Evolutionary conservation across 2,888 invertebrate species (phyloP).

Genomic region (Troilus luridus): DNA sequence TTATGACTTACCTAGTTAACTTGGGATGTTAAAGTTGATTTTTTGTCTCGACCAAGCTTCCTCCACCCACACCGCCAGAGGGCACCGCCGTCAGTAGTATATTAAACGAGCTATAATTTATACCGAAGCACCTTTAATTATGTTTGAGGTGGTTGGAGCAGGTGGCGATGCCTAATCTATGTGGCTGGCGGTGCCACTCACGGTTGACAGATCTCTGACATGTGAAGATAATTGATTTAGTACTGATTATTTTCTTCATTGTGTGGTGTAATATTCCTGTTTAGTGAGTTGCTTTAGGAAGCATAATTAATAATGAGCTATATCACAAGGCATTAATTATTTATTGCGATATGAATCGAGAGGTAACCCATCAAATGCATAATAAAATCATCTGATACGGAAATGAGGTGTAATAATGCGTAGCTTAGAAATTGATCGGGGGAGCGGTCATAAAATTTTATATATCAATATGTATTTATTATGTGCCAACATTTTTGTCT

Average conservation of each 20-base stretch:
- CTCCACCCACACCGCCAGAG: slow-evolving; percentile 16
- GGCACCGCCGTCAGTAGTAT: background rate
- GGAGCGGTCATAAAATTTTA: too few relatives aligned
- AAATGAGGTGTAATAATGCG: too few relatives aligned
- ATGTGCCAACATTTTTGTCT: too few relatives aligned
- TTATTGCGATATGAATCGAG: too few relatives aligned
- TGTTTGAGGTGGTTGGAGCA: background rate
- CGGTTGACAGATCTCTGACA: background rate
- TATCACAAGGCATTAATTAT: too few relatives aligned
- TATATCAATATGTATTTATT: too few relatives aligned
- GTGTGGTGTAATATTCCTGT: background rate
- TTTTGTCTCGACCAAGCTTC: background rate
- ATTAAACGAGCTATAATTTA: slow-evolving; percentile 31
- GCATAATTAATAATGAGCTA: too few relatives aligned
- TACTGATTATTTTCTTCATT: background rate
- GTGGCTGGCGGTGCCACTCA: background rate
- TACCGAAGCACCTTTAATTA: background rate
- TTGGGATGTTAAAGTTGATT: background rate
- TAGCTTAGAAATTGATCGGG: too few relatives aligned
- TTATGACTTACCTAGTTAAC: background rate
- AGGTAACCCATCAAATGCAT: too few relatives aligned
- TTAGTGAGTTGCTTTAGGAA: background rate
- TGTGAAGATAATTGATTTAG: background rate
- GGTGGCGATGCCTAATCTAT: slow-evolving; percentile 8
- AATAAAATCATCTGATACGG: too few relatives aligned